Evolutionary conservation across 2,113 vertebrate species (phyloP), one percentile per base, ranked within the genome.

Genomic region (Hoplias malabaricus): DNA sequence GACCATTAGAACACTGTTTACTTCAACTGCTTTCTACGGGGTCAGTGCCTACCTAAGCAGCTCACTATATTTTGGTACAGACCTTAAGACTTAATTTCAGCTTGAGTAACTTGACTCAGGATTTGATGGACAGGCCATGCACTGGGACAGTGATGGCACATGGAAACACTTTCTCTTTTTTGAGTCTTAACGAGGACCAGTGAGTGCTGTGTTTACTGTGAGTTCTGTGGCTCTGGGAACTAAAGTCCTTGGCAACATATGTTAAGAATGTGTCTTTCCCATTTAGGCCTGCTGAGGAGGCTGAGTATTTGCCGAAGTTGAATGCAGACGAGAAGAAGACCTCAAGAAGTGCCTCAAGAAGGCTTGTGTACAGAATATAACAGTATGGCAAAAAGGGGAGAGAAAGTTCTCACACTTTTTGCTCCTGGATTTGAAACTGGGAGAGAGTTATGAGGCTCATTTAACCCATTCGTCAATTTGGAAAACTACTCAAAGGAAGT

Each of bases 251-350:
- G 72, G 75, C 79, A 59, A 73, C 82, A 81, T 84, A 81, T 83
- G 82, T 82, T 56, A 78, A 81, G 77, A 84, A 83, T 86, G 86
- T 84, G 77, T 80, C 74, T 69, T 80, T 87, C 85, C 80, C 67
- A 72, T 78, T 68, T 8, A 68, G 84, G 76, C 70, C 82, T 82
- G 84, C 8, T 66, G 50, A 65, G n/a, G 40, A 16, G 16, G 83
- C 19, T 43, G 62, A 53, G 36, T 66, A 23, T 57, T 33, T 56
- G 21, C 56, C 27, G 19, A 48, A 43, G 54, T 23, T 69, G 56
- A 71, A 34, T 69, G 4, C 33, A 56, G 70, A 56, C 16, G 19
- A 63, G 16, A 23, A 14, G n/a, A 13, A 65, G 50, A 59, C 4
- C 65, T 62, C 62, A 74, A n/a, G n/a, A n/a, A n/a, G n/a, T n/a